Base-by-base conservation (phyloP, 2,888 invertebrate species). In the Panorpa germanica region DNA sequence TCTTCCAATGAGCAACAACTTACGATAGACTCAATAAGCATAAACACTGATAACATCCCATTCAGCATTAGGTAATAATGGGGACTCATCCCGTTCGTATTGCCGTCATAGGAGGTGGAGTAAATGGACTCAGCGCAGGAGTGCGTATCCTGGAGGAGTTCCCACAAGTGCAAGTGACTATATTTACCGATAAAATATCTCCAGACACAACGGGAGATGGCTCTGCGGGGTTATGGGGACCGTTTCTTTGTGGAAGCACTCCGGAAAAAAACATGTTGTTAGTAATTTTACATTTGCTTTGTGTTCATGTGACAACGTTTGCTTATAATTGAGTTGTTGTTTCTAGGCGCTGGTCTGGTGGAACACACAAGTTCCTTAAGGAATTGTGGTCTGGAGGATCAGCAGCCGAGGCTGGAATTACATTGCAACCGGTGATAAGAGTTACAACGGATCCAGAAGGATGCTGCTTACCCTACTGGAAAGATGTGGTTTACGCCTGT, bases 141-240 rank as follows among this genome's bases (percentile, higher is more conserved):
- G 48, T 76, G 2, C 63, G 63, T 44, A 62, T 81, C 22, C 65
- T 72, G 43, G 63, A 70, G 41, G 56, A 56, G 38, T 59, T 62
- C 38, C 59, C 59, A 13, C 13, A 23, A 26, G 43, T 43, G 9
- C 40, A 66, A 45, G 68, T 82, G 5, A 70, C 65, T 5, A 43
- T 82, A 20, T 57, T 76, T 33, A 61, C 76, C 1, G 65, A 69
- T n/a, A 53, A 62, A 13, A 66, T 75, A 36, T 60, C 70, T 10
- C 80, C 80, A 0, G 49, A 71, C 33, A 81, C 81, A 1, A 81
- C 80, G 0, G 73, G 76, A 1, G 80, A 81, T 46, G 70, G 74
- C 0, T 71, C 77, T 3, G 82, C 78, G 0, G 82, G 81, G 0
- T 48, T 81, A 5, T 81, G 80, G 76, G 58, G 61, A 7, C 81